Conservation (phyloP, 2,797 vertebrate species). For the Nannoperca obscura region DNA sequence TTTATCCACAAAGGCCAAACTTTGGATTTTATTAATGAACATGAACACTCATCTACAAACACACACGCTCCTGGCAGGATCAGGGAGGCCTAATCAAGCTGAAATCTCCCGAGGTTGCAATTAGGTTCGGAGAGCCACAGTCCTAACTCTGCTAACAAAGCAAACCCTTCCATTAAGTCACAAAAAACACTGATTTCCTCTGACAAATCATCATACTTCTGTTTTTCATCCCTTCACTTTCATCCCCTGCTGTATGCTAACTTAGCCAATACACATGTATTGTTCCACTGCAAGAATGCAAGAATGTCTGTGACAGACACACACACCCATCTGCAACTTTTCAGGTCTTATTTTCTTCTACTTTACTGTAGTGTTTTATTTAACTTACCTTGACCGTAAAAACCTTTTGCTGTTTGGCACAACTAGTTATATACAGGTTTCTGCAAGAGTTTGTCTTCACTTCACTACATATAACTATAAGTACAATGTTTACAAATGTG, state of each 20-base stretch:
- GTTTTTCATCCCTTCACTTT: slow-evolving; percentile 12
- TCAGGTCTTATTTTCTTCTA: slow-evolving; percentile 4
- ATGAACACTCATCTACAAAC: slow-evolving; percentile 28
- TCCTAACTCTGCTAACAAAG: slow-evolving; percentile 52
- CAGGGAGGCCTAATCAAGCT: slow-evolving; percentile 70
- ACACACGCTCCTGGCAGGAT: slow-evolving; percentile 53
- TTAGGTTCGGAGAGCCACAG: slow-evolving; percentile 69
- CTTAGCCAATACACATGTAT: not conserved
- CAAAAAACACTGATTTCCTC: slow-evolving; percentile 46
- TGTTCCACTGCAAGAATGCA: not conserved
- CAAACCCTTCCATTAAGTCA: slow-evolving; percentile 40
- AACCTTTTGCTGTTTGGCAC: not conserved
- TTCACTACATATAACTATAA: too few relatives aligned
- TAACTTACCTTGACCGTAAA: not conserved
- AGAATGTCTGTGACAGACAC: not conserved
- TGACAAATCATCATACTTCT: slow-evolving; percentile 30
- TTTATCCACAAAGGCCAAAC: slow-evolving; percentile 72
- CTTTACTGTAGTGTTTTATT: not conserved
- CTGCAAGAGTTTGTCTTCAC: slow-evolving; percentile 1
- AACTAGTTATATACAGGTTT: not conserved
- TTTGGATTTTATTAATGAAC: slow-evolving; percentile 76
- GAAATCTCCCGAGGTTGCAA: slow-evolving; percentile 73
- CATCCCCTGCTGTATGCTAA: not conserved
- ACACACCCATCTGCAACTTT: not conserved
- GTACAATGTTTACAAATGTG: too few relatives aligned